Percentiles rank a stretch among this genome's conserved stretches.
phyloP scores from a whole-genome alignment of 2,113 vertebrate genomes.

The Origma solitaria region DNA sequence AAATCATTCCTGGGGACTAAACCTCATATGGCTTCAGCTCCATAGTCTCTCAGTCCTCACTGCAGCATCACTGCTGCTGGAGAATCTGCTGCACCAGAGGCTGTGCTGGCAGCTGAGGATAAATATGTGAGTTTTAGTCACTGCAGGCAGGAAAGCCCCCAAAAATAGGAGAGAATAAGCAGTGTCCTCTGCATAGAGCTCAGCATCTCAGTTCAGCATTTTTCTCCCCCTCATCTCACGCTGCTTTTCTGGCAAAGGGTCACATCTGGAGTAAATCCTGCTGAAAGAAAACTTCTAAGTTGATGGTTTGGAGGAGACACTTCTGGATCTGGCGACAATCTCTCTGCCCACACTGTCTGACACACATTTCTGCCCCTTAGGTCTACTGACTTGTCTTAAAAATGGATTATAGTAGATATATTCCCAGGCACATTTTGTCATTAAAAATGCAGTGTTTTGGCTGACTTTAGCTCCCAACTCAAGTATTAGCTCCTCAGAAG shows the following conservation, averaged over 20 bases:
- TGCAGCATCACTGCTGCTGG: accelerated
- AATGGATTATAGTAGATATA: background rate
- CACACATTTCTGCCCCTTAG: background rate
- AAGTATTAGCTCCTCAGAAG: background rate
- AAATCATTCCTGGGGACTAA: background rate
- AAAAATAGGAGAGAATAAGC: background rate
- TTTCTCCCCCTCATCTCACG: background rate
- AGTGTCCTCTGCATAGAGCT: background rate
- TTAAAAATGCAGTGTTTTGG: background rate
- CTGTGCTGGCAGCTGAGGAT: background rate
- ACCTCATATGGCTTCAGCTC: accelerated
- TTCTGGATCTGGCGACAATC: background rate
- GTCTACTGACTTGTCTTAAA: background rate
- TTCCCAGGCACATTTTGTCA: background rate
- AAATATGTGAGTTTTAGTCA: background rate
- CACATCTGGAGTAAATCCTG: background rate
- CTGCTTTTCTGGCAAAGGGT: background rate
- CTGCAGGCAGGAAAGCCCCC: background rate
- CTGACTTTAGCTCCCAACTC: background rate
- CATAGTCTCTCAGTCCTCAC: background rate
- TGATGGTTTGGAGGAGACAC: background rate
- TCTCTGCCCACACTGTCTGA: background rate
- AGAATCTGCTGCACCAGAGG: background rate
- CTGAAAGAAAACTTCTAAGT: background rate
- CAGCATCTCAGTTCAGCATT: accelerated